Evolutionary conservation across 2,797 vertebrate species (phyloP).

Genomic region (Meriones psammophilus): DNA sequence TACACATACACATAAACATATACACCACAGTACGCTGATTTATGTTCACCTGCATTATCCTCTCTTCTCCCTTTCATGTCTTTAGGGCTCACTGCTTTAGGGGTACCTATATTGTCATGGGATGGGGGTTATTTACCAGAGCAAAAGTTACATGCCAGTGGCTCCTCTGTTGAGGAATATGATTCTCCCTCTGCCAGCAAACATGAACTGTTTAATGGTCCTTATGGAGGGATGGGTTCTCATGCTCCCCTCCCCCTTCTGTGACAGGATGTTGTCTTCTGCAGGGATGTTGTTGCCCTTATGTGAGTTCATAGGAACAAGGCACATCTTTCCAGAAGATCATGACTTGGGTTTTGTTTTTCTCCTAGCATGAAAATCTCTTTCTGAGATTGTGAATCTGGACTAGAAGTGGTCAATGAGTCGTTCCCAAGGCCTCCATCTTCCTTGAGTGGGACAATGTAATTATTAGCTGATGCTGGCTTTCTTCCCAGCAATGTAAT

Average conservation of each 20-base stretch:
- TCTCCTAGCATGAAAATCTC: conserved; percentile 17
- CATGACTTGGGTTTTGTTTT: neutral
- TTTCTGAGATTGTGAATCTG: conserved; percentile 18
- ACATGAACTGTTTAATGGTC: neutral
- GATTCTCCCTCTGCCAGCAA: neutral
- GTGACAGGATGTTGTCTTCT: neutral
- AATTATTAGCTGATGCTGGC: conserved; percentile 25
- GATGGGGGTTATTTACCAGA: neutral
- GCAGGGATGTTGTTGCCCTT: too few relatives aligned
- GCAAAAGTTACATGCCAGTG: neutral
- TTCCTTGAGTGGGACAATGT: neutral
- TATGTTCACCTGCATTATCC: neutral
- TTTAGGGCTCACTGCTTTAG: neutral
- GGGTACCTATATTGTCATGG: neutral
- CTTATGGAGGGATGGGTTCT: neutral
- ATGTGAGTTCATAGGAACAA: neutral
- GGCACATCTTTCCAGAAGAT: neutral
- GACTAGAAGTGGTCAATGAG: neutral
- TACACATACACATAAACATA: too few relatives aligned
- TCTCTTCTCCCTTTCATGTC: neutral
- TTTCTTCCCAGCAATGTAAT: conserved; percentile 27
- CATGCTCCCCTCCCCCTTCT: neutral
- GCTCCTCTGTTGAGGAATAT: neutral
- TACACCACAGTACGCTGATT: neutral
- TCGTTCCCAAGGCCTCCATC: neutral